Evolutionary conservation across 2,113 vertebrate genomes (phyloP).

Genomic region (Sigmodon hispidus): DNA sequence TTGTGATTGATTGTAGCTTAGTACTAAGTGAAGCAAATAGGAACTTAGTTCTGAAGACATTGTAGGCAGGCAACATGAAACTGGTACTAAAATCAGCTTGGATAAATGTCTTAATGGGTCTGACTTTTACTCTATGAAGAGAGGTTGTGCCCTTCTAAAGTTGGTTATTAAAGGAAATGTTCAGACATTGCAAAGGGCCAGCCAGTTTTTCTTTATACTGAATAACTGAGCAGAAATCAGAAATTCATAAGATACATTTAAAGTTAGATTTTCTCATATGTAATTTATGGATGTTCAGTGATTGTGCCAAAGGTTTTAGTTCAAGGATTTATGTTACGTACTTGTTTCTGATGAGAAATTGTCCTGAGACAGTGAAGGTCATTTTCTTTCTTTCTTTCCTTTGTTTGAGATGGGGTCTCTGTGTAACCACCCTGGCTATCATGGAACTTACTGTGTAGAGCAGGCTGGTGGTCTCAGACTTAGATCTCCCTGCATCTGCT

Average conservation of each 20-base stretch:
- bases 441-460: background rate
- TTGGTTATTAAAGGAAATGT: constrained; percentile 4
- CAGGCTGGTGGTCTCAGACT: background rate
- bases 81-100: background rate
- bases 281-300: background rate
- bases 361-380: background rate
- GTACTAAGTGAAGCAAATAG: background rate
- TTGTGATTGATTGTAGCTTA: background rate
- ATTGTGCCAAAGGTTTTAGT: background rate
- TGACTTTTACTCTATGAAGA: background rate
- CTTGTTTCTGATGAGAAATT: background rate
- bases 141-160: background rate
- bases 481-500: background rate
- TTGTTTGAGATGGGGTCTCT: background rate
- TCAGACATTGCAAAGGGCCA: background rate
- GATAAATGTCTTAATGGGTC: background rate
- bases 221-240: constrained; percentile 47
- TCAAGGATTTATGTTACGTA: background rate
- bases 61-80: background rate
- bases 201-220: constrained; percentile 1
- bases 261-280: constrained; percentile 49
- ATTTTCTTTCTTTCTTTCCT: background rate
- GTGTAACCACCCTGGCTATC: background rate
- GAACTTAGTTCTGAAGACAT: background rate
- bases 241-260: constrained; percentile 7